Evolutionary conservation across 2,888 invertebrate species (phyloP).

Genomic region (Coremacera marginata): DNA sequence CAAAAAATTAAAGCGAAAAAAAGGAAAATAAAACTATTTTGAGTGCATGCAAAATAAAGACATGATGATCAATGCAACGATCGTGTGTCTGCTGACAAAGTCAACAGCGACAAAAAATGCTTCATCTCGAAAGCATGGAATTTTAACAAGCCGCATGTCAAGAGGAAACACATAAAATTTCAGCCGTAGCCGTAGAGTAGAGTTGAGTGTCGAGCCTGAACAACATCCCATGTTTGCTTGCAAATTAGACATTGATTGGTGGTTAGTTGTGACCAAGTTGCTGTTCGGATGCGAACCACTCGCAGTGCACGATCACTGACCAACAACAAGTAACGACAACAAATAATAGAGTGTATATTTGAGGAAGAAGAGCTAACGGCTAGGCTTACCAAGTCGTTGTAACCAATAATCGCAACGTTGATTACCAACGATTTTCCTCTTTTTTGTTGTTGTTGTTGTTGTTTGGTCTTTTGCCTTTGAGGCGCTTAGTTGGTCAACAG

Average conservation of each 20-base stretch:
- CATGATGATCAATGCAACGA: slow-evolving; percentile 12
- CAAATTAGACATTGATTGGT: slow-evolving; percentile 28
- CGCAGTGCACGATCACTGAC: neutral
- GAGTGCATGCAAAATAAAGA: slow-evolving; percentile 16
- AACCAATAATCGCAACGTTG: slow-evolving; percentile 24
- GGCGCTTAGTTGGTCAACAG: neutral
- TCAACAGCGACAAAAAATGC: slow-evolving; percentile 7
- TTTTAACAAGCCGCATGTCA: slow-evolving; percentile 23
- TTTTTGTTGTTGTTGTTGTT: neutral
- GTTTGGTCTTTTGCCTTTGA: neutral
- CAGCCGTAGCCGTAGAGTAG: no score
- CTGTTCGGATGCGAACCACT: neutral
- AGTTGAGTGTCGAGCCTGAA: no score
- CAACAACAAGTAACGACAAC: neutral
- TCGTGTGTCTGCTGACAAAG: slow-evolving; percentile 12
- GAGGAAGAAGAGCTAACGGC: neutral
- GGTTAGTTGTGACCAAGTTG: neutral
- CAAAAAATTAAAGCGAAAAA: no score
- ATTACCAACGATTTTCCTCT: neutral
- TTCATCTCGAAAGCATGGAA: neutral
- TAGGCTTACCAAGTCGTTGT: neutral
- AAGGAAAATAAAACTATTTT: no score
- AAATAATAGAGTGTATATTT: no score
- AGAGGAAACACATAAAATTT: no score
- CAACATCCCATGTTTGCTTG: neutral